Evolutionary conservation across 1,140 invertebrate genomes (phyloP).

Genomic region (Gonioctena quinquepunctata): DNA sequence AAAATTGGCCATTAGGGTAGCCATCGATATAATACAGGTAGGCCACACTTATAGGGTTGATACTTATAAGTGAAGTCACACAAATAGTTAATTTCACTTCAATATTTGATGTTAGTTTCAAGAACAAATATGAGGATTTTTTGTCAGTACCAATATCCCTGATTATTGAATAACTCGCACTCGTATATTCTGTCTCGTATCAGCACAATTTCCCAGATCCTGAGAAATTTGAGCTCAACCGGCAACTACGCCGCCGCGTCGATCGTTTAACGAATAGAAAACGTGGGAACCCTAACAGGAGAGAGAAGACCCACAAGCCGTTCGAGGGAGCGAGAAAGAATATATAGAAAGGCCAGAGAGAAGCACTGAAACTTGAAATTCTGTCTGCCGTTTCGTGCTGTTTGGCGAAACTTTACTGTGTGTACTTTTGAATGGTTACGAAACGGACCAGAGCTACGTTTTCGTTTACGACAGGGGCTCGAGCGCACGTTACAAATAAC

Average conservation of each 20-base stretch:
- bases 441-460: not conserved
- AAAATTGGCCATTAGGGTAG: no score
- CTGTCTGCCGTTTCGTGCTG: not conserved
- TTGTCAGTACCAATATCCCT: no score
- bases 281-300: slow-evolving; percentile 11
- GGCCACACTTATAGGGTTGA: no score
- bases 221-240: not conserved
- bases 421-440: not conserved
- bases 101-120: no score
- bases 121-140: no score
- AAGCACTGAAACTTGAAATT: slow-evolving; percentile 8
- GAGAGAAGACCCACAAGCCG: not conserved
- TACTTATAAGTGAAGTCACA: no score
- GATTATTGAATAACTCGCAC: no score
- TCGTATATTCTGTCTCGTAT: no score
- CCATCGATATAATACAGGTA: no score
- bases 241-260: not conserved
- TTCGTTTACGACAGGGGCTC: not conserved
- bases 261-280: slow-evolving; percentile 6
- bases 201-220: not conserved
- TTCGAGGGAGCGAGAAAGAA: not conserved
- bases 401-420: not conserved
- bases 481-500: not conserved
- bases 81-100: no score
- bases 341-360: not conserved